These are phyloP conservation scores for Alethe diademata DNA, from an alignment of 2,113 vertebrate genomes.

Conservation along the genomic window DNA sequence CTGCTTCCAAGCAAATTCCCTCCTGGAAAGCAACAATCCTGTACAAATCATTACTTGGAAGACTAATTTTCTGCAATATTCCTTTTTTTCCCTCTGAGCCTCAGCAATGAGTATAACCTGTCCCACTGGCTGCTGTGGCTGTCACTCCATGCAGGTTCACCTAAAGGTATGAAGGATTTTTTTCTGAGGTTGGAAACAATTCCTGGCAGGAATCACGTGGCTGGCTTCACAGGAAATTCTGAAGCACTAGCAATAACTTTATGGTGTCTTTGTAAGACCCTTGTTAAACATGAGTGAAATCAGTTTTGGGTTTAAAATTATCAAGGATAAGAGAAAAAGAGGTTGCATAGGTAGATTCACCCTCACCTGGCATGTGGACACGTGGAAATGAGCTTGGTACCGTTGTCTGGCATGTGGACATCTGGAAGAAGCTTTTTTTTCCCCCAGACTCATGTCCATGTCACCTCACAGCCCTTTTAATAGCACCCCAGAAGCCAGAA, in stretches of 20 bases:
- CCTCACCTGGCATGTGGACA: background rate
- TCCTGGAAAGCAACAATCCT: background rate
- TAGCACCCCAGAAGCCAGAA: background rate
- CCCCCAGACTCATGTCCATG: accelerated
- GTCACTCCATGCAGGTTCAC: background rate
- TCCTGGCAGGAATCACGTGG: background rate
- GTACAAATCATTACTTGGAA: background rate
- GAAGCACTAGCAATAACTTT: background rate
- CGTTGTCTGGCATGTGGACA: background rate
- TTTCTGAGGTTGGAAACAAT: background rate
- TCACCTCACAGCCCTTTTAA: background rate
- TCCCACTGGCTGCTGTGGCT: background rate
- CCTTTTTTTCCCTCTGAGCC: background rate
- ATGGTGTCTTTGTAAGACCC: background rate
- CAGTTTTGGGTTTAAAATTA: background rate
- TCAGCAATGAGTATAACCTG: accelerated
- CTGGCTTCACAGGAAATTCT: background rate
- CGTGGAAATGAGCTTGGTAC: background rate
- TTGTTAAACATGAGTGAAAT: background rate
- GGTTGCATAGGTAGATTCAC: background rate
- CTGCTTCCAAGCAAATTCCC: background rate
- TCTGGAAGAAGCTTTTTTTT: background rate
- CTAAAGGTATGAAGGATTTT: background rate
- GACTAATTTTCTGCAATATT: background rate
- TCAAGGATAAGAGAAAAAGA: background rate